Evolutionary conservation across 2,888 invertebrate species (phyloP).

Genomic region (Drosophila neoperkinsi): DNA sequence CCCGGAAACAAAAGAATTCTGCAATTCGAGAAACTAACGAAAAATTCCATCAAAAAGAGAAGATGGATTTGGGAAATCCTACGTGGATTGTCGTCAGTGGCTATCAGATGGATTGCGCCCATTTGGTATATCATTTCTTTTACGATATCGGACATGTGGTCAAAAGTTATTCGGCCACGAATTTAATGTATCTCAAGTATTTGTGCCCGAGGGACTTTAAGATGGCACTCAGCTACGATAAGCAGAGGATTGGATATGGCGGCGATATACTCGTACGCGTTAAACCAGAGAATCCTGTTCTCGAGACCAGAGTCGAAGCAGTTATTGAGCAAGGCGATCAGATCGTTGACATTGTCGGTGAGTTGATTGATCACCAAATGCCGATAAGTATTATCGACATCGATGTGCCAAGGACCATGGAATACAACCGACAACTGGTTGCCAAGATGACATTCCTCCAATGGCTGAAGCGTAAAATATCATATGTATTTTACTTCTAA

Average conservation of each 20-base stretch:
- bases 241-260: constrained; percentile 61
- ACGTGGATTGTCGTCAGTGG: constrained; percentile 62
- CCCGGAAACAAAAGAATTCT: not conserved
- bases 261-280: constrained; percentile 59
- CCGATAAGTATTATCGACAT: constrained; percentile 24
- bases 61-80: constrained; percentile 1
- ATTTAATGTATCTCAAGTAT: constrained; percentile 57
- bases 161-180: constrained; percentile 27
- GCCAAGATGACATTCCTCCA: constrained; percentile 21
- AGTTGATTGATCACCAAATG: not conserved
- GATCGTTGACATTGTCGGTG: not conserved
- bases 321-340: not conserved
- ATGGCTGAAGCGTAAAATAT: constrained; percentile 60
- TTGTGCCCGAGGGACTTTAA: constrained; percentile 31
- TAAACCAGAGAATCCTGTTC: constrained; percentile 29
- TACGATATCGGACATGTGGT: constrained; percentile 54
- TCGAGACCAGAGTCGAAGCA: not conserved
- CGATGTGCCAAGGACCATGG: not conserved
- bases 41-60: not conserved
- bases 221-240: constrained; percentile 57
- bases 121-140: constrained; percentile 58
- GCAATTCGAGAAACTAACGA: not conserved
- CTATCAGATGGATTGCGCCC: constrained; percentile 19
- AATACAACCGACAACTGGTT: not conserved
- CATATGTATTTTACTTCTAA: constrained; percentile 47